phyloP scores from a whole-genome alignment of 2,888 invertebrate genomes.

The Creontiades dilutus region DNA sequence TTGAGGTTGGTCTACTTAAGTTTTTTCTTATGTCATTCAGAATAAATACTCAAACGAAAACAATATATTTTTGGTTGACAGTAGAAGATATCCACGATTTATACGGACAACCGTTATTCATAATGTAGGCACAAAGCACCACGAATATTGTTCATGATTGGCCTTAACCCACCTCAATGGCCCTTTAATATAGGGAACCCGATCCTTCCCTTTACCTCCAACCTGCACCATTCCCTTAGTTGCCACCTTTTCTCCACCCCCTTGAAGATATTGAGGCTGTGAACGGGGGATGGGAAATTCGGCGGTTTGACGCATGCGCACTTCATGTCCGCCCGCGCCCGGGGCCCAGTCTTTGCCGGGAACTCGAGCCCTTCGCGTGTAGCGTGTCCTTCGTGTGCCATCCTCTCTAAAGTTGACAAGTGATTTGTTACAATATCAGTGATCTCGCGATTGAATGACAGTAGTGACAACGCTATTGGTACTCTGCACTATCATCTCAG shows the following conservation, averaged over 20 bases:
- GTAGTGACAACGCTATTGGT: neutral
- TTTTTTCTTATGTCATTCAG: too few species aligned
- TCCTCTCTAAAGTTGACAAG: neutral
- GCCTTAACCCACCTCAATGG: conserved; percentile 47
- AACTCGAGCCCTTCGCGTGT: conserved; percentile 26
- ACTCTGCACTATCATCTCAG: neutral
- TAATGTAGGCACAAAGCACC: neutral
- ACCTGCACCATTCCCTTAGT: neutral
- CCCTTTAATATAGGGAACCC: conserved; percentile 41
- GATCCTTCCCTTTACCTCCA: neutral
- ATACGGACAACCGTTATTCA: neutral
- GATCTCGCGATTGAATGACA: conserved; percentile 9
- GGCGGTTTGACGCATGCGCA: conserved; percentile 64
- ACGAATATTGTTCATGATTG: conserved; percentile 5
- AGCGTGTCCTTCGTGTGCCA: neutral
- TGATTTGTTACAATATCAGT: conserved; percentile 52
- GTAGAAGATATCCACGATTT: neutral
- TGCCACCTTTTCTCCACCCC: conserved; percentile 11
- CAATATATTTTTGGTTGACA: neutral
- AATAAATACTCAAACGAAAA: neutral
- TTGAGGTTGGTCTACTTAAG: too few species aligned
- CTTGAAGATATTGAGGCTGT: conserved; percentile 33
- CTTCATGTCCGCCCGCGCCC: conserved; percentile 50
- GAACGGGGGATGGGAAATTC: conserved; percentile 61
- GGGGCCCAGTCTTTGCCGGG: conserved; percentile 67